Evolutionary conservation across 2,797 vertebrate species (phyloP).

Genomic region (Paratrypauchen microcephalus): DNA sequence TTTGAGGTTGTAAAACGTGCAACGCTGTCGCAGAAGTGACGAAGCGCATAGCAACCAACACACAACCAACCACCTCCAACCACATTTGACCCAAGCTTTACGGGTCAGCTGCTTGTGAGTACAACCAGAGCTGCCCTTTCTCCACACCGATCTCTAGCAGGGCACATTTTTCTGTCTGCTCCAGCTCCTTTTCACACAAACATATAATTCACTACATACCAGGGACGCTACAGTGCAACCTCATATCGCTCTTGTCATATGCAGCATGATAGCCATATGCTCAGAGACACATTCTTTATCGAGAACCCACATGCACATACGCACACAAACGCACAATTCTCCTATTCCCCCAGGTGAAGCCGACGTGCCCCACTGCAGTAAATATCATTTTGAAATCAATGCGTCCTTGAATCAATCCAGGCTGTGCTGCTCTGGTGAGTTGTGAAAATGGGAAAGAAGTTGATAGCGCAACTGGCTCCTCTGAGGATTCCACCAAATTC

Average conservation of each 20-base stretch:
- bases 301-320: constrained; percentile 10
- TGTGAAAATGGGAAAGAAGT: constrained; percentile 43
- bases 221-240: background rate
- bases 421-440: constrained; percentile 20
- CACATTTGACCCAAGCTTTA: background rate
- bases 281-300: constrained; percentile 29
- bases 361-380: constrained; percentile 47
- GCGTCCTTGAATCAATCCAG: constrained; percentile 39
- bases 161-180: constrained; percentile 7
- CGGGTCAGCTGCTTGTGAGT: constrained; percentile 1
- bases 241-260: constrained; percentile 6
- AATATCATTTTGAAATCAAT: constrained; percentile 66
- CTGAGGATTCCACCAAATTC: constrained; percentile 58
- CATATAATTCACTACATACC: constrained; percentile 7
- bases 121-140: constrained; percentile 7
- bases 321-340: constrained; percentile 33
- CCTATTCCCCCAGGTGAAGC: constrained; percentile 53
- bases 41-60: background rate
- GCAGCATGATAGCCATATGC: constrained; percentile 19
- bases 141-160: background rate
- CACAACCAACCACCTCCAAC: background rate
- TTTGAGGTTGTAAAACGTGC: background rate
- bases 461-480: constrained; percentile 52
- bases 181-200: background rate
- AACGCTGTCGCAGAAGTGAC: background rate